These are phyloP conservation scores for Apodemus speciosus DNA, from an alignment of 2,113 vertebrate species.

Conservation along the genomic window DNA sequence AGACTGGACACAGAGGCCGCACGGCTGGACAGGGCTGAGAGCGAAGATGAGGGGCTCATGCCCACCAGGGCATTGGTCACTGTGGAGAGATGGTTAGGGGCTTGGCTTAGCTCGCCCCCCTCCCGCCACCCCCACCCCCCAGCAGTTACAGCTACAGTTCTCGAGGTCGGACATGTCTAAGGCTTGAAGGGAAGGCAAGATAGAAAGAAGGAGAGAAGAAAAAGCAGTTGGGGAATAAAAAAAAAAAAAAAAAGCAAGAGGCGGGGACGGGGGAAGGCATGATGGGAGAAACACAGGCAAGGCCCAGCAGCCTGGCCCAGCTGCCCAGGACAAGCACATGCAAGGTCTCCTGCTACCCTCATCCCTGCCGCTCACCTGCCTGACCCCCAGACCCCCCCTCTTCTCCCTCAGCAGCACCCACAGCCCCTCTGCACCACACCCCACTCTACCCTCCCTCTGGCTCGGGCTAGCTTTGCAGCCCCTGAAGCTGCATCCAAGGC, in stretches of 20 bases:
- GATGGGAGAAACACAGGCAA: conserved; percentile 65
- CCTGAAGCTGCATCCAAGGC: rapidly evolving
- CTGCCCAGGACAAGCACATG: conserved; percentile 2
- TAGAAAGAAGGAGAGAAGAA: conserved; percentile 81
- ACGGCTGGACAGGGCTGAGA: conserved; percentile 94
- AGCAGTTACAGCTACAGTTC: conserved; percentile 91
- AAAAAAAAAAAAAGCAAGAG: conserved; percentile 43
- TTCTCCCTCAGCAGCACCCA: neutral
- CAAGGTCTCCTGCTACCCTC: neutral
- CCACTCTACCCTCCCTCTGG: rapidly evolving
- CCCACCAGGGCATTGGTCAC: conserved; percentile 97
- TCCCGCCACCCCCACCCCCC: no score
- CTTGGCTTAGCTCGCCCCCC: conserved; percentile 88
- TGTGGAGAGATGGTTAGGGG: conserved; percentile 96
- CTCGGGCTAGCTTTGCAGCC: neutral
- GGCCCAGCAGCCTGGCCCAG: neutral
- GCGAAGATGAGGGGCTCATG: conserved; percentile 97
- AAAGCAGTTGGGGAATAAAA: conserved; percentile 76
- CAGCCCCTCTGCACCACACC: no score
- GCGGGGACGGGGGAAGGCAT: conserved; percentile 72
- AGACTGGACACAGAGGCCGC: conserved; percentile 96
- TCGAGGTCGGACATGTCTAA: conserved; percentile 91
- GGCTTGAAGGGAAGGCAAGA: conserved; percentile 73
- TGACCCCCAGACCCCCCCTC: neutral
- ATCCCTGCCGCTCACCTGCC: neutral